Base-by-base conservation (phyloP, 2,888 invertebrate species). In the Cantharis rufa region DNA sequence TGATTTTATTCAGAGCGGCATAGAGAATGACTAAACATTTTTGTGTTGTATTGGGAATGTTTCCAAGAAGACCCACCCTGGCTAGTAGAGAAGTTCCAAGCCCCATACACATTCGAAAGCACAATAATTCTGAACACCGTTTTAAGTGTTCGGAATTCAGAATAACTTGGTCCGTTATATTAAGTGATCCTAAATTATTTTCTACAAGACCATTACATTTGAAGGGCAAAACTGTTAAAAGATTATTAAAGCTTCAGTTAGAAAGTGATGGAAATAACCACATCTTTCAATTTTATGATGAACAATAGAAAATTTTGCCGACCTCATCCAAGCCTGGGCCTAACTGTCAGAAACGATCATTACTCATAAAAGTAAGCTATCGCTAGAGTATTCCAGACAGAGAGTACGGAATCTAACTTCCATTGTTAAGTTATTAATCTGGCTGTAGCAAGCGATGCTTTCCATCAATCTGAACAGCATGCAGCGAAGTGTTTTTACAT, bases 361-460 rank as follows among this genome's bases (percentile, higher is more conserved):
- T 88, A 88, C 86, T 88, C 87, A 88, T 86, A 86, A 85, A 85
- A 84, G 84, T 84, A 84, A 85, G 85, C 85, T 85, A 85, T 84
- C 82, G 82, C 80, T 82, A 83, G 84, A 86, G 85, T 85, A 85
- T 86, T 84, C 84, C 82, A 85, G 84, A 85, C 82, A 82, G 83
- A 84, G 84, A 83, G 82, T 80, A 81, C 78, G 84, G 83, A 84
- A 85, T 85, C 84, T 84, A 85, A 84, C 85, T 85, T 84, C 85
- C 84, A 86, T 87, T 87, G 86, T 87, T 85, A 85, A 84, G 84
- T 86, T 87, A 86, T 87, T 86, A 87, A 87, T 87, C 86, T 86
- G 84, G 80, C 80, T 83, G 82, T 80, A 81, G 82, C 79, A 80
- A 82, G 80, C 82, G 81, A 82, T 81, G 82, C 81, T 84, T 82